Conservation (phyloP, 2,888 invertebrate genomes). For the Nephrocerus scutellatus region DNA sequence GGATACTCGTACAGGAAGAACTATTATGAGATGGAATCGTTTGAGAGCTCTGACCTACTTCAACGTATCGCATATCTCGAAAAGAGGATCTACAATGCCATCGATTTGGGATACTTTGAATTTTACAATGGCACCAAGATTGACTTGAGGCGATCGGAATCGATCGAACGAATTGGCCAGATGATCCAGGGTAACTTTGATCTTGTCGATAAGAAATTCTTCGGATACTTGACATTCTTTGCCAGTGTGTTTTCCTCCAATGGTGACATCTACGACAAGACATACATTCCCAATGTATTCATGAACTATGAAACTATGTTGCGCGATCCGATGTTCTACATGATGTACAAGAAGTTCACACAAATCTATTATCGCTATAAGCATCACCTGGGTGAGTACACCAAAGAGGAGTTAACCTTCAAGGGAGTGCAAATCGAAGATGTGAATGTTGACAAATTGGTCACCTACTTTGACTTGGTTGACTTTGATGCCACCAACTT, state of each 20-base stretch:
- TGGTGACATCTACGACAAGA: conserved; percentile 20
- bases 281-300: conserved; percentile 53
- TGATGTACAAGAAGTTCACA: conserved; percentile 56
- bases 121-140: conserved; percentile 50
- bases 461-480: conserved; percentile 60
- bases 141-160: conserved; percentile 53
- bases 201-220: conserved; percentile 21
- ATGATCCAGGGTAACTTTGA: conserved; percentile 54
- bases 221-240: conserved; percentile 21
- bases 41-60: conserved; percentile 25
- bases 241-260: conserved; percentile 19
- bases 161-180: conserved; percentile 57
- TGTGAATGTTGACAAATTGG: conserved; percentile 56
- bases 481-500: conserved; percentile 51
- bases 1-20: conserved; percentile 53
- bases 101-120: conserved; percentile 47
- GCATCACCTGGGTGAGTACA: conserved; percentile 53
- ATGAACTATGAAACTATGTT: conserved; percentile 59
- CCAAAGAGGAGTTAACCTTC: conserved; percentile 52
- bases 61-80: conserved; percentile 36
- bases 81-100: conserved; percentile 33
- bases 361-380: conserved; percentile 55
- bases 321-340: conserved; percentile 65
- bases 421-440: conserved; percentile 56
- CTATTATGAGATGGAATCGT: conserved; percentile 25